A percentile compares a stretch with the other conserved stretches of the same genome.
Conservation (phyloP, 2,888 invertebrate species). For the Pemphredon lugubris region DNA sequence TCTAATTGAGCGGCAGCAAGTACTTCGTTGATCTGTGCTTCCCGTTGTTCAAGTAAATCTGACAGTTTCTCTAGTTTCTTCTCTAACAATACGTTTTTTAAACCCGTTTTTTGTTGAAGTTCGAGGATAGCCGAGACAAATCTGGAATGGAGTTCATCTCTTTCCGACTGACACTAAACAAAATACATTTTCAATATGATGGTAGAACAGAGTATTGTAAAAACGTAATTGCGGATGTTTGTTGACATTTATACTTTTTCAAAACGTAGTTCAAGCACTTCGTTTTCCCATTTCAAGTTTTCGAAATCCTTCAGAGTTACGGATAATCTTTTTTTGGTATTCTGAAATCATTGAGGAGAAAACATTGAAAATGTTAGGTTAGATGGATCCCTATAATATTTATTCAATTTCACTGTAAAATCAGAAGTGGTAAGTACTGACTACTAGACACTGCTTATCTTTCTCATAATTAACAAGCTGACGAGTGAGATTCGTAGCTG, state of each 20-base stretch:
- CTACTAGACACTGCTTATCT: constrained; percentile 89
- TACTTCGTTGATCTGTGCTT: constrained; percentile 87
- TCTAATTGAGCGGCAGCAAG: constrained; percentile 83
- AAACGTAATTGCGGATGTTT: neutral
- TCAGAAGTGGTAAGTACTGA: no score
- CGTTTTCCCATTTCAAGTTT: constrained; percentile 85
- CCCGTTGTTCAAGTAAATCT: constrained; percentile 86
- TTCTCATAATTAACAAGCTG: constrained; percentile 93
- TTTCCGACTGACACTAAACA: constrained; percentile 83
- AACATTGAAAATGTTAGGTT: no score
- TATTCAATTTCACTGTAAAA: no score
- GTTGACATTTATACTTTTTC: constrained; percentile 87
- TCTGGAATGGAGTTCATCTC: constrained; percentile 89
- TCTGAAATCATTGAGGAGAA: constrained; percentile 79
- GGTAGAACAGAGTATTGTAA: neutral
- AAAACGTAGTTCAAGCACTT: constrained; percentile 89
- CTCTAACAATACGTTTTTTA: constrained; percentile 92
- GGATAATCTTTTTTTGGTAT: constrained; percentile 82
- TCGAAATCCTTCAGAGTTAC: constrained; percentile 83
- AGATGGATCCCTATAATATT: no score
- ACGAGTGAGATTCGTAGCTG: constrained; percentile 88
- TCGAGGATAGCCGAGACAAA: constrained; percentile 93
- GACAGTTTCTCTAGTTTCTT: constrained; percentile 87
- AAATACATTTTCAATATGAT: constrained; percentile 10
- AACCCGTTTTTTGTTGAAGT: constrained; percentile 92